A percentile compares a stretch with the other conserved stretches of the same genome.
These are phyloP conservation scores for Aradus depressus DNA, from an alignment of 2,888 invertebrate species.

Conservation along the genomic window DNA sequence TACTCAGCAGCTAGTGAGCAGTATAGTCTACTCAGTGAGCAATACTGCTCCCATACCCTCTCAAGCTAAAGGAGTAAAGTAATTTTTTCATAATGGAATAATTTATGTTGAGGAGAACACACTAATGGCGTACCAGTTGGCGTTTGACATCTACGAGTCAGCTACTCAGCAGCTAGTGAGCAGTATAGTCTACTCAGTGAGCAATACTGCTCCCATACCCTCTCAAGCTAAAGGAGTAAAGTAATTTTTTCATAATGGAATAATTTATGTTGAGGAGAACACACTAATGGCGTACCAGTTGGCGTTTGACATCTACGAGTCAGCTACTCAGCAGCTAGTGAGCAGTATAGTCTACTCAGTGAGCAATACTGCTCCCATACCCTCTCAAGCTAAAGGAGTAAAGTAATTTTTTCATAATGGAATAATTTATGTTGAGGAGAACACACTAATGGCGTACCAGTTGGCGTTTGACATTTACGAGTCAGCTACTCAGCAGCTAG, in stretches of 20 bases:
- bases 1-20: conserved; percentile 89
- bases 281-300: conserved; percentile 97
- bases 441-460: conserved; percentile 93
- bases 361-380: conserved; percentile 54
- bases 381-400: conserved; percentile 13
- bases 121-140: conserved; percentile 97
- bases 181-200: conserved; percentile 69
- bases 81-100: too few relatives aligned
- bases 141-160: conserved; percentile 96
- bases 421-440: conserved; percentile 50
- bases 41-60: conserved; percentile 50
- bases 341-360: conserved; percentile 74
- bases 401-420: too few relatives aligned
- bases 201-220: conserved; percentile 53
- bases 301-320: conserved; percentile 97
- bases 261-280: conserved; percentile 51
- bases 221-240: conserved; percentile 12
- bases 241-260: too few relatives aligned
- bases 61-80: conserved; percentile 11
- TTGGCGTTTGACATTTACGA: conserved; percentile 98
- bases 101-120: conserved; percentile 55
- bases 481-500: conserved; percentile 95
- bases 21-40: conserved; percentile 70
- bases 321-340: conserved; percentile 95
- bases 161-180: conserved; percentile 96